A percentile compares a stretch with the other conserved stretches of the same genome.
Evolutionary conservation across 2,888 invertebrate genomes (phyloP).

Genomic region (Merodon equestris): DNA sequence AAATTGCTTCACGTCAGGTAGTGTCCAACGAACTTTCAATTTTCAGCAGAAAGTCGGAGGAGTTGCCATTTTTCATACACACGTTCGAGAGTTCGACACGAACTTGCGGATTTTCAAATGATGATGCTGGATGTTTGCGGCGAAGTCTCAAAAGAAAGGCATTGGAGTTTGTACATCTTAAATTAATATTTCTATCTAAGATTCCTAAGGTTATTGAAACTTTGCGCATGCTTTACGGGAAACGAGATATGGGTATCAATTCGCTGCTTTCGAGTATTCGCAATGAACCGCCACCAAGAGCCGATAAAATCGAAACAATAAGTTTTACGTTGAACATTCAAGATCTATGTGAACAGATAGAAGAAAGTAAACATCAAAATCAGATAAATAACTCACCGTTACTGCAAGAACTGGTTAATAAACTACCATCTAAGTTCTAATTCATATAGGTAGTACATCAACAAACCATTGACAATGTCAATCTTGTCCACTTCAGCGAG

Average conservation of each 20-base stretch:
- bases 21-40: background rate
- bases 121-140: constrained; percentile 6
- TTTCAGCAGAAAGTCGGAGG: background rate
- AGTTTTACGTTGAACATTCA: constrained; percentile 2
- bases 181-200: background rate
- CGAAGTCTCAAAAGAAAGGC: constrained; percentile 14
- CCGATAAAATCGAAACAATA: constrained; percentile 15
- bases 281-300: constrained; percentile 18
- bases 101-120: background rate
- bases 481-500: too few relatives aligned
- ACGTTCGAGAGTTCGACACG: background rate
- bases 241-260: constrained; percentile 10
- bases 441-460: constrained; percentile 1
- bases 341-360: background rate
- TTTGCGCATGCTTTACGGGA: constrained; percentile 10
- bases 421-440: constrained; percentile 7
- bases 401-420: constrained; percentile 24
- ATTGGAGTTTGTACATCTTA: background rate
- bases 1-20: background rate
- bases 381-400: constrained; percentile 14
- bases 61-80: constrained; percentile 13
- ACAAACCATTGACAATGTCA: background rate
- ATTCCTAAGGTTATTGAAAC: constrained; percentile 17
- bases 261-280: constrained; percentile 8
- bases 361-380: background rate